Conservation (phyloP, 2,888 invertebrate species). For the Proisotoma minuta region DNA sequence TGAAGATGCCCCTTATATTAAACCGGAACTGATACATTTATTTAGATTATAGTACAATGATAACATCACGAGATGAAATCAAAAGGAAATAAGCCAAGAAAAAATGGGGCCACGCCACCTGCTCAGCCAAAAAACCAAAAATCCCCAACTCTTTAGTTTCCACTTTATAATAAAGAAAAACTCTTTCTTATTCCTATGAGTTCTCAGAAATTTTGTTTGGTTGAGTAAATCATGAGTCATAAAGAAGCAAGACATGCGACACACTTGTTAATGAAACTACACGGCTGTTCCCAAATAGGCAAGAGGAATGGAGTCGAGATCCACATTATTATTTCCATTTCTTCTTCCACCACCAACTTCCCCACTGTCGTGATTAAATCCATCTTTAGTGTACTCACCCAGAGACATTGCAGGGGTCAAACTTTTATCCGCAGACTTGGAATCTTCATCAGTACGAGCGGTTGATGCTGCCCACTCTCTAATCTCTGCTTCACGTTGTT, state of each 20-base stretch:
- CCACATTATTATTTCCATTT: constrained; percentile 41
- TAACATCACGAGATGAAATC: background rate
- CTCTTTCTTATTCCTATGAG: too few relatives aligned
- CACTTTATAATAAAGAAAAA: too few relatives aligned
- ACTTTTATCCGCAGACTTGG: background rate
- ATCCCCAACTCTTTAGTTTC: too few relatives aligned
- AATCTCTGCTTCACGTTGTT: constrained; percentile 27
- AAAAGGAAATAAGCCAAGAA: too few relatives aligned
- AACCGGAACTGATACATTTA: too few relatives aligned
- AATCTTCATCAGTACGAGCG: constrained; percentile 17
- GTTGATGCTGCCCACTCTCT: constrained; percentile 37
- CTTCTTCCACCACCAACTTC: constrained; percentile 21
- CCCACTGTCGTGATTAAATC: constrained; percentile 15
- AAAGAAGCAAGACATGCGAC: background rate
- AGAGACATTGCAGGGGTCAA: background rate
- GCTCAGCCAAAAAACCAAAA: too few relatives aligned
- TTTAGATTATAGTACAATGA: background rate
- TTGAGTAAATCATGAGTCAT: background rate
- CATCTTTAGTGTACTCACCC: constrained; percentile 9
- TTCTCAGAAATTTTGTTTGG: background rate
- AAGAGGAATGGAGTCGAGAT: constrained; percentile 26
- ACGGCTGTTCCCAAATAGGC: constrained; percentile 40
- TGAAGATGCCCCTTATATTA: too few relatives aligned
- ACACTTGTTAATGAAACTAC: constrained; percentile 8
- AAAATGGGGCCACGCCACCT: too few relatives aligned